Evolutionary conservation across 2,113 vertebrate genomes (phyloP), one percentile per base, ranked within the genome.

Genomic region (Phrynosoma platyrhinos): DNA sequence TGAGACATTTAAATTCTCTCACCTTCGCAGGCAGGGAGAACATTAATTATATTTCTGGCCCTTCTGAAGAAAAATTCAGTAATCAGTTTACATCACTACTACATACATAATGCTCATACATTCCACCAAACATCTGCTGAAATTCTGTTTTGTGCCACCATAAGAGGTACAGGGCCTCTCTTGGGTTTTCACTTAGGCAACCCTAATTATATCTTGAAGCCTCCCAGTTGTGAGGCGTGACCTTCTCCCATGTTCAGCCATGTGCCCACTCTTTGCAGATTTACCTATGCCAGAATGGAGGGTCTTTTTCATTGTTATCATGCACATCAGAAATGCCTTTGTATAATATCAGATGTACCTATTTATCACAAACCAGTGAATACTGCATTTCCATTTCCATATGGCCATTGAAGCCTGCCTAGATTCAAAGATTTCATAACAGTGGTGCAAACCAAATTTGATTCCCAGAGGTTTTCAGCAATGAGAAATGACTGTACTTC

Each of bases 401-500:
- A 42, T 76, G 40, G 14, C 52, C 10, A 30, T 30, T n/a, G 21
- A 87, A 32, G 69, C 69, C 52, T 87, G 71, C 52, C 40, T 74
- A 18, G 13, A 86, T 53, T 47, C 40, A n/a, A 88, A 52, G 21
- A 0, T n/a, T 87, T 77, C 84, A 13, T n/a, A 13, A 18, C 53
- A 55, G 79, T 30, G 1, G 12, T 14, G 18, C 10, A 90, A 91
- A 74, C 0, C 18, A 10, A 18, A 1, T 87, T 80, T 81, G 32
- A 62, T 20, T 6, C 62, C 88, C 64, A 77, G 7, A 40, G 52
- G 36, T 76, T 92, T 79, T 85, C 0, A 30, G 78, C 76, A 30
- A 87, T 16, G 36, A 52, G 36, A 75, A 75, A 76, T 87, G 36
- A 66, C 79, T 32, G 53, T 4, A 62, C 53, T 74, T 87, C n/a